phyloP scores from a whole-genome alignment of 2,888 invertebrate genomes.

The Homarus gammarus region DNA sequence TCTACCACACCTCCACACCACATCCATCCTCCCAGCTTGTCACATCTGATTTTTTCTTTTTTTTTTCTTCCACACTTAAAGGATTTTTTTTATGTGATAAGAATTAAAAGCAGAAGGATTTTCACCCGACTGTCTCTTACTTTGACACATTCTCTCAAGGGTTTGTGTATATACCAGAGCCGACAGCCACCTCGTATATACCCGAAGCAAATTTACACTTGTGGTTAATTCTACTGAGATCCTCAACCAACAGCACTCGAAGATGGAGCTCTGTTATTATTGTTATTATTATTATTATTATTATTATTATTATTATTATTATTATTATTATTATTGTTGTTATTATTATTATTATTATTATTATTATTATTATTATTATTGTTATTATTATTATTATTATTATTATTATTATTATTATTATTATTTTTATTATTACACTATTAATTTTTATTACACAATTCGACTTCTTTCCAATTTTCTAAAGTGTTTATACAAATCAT shows the following conservation, averaged over 20 bases:
- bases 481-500: no score
- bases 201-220: background rate
- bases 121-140: background rate
- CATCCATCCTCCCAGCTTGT: background rate
- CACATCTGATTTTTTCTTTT: background rate
- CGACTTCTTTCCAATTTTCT: no score
- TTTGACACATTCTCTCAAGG: background rate
- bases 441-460: no score
- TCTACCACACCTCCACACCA: no score
- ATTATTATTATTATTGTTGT: no score
- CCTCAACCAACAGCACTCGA: background rate
- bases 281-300: no score
- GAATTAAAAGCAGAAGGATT: background rate
- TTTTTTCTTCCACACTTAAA: background rate
- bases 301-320: no score
- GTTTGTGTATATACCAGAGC: background rate
- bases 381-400: background rate
- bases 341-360: no score
- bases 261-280: no score
- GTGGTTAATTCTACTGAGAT: background rate
- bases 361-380: background rate
- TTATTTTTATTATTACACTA: background rate
- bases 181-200: conserved; percentile 1
- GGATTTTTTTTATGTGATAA: background rate
- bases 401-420: background rate